Evolutionary conservation across 2,888 invertebrate species (phyloP).

Genomic region (Melanophora roralis): DNA sequence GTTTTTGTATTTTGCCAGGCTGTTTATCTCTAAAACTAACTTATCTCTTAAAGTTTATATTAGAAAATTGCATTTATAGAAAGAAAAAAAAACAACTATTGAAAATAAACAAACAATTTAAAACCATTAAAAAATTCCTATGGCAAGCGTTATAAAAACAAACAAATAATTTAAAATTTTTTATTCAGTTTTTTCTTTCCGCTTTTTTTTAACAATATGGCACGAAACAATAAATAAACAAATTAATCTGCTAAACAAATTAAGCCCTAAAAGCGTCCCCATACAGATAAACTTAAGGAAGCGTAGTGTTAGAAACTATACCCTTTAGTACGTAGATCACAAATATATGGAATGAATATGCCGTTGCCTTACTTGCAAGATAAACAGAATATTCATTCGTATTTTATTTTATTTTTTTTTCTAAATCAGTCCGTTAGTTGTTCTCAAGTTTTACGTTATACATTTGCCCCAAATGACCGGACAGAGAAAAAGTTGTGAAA

Average conservation of each 20-base stretch:
- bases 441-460: background rate
- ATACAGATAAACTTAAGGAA: background rate
- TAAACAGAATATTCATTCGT: background rate
- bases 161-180: constrained; percentile 2
- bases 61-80: constrained; percentile 1
- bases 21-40: constrained; percentile 18
- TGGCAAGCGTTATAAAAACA: background rate
- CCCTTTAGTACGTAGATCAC: background rate
- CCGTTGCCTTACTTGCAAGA: background rate
- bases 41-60: constrained; percentile 19
- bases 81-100: background rate
- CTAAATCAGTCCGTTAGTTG: too few species aligned
- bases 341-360: background rate
- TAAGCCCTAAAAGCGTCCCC: constrained; percentile 5
- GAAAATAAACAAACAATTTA: constrained; percentile 7
- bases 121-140: constrained; percentile 10
- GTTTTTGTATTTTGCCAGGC: background rate
- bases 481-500: background rate
- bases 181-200: background rate
- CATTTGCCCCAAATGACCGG: background rate
- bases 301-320: background rate
- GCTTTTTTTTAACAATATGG: background rate
- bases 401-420: too few species aligned
- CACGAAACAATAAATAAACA: background rate
- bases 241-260: constrained; percentile 4